Percentiles rank a stretch among this genome's conserved stretches.
phyloP scores from a whole-genome alignment of 2,113 vertebrate genomes.

The Delphinapterus leucas region DNA sequence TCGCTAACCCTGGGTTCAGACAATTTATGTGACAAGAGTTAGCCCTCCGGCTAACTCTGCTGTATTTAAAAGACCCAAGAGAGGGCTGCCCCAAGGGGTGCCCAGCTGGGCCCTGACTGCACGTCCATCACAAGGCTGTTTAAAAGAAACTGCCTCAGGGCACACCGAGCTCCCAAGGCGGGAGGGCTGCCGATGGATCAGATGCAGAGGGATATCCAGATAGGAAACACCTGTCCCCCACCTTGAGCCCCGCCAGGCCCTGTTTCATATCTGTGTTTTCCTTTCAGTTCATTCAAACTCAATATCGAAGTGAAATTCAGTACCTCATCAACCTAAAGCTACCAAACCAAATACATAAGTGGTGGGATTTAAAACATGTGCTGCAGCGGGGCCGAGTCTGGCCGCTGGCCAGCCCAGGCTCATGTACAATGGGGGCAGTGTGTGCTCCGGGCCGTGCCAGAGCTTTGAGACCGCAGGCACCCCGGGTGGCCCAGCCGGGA shows the following conservation, averaged over 20 bases:
- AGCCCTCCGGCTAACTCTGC: background rate
- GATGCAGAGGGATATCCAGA: background rate
- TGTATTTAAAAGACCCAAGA: background rate
- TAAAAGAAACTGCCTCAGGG: background rate
- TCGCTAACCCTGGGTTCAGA: background rate
- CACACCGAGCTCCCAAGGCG: background rate
- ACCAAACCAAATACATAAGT: background rate
- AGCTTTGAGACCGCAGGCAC: background rate
- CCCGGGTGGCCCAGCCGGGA: conserved; percentile 6
- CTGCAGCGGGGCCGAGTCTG: background rate
- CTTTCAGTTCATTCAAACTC: background rate
- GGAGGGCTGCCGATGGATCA: background rate
- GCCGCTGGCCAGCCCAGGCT: background rate
- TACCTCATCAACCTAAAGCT: background rate
- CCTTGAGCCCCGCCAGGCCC: background rate
- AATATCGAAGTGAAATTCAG: background rate
- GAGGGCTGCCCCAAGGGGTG: background rate
- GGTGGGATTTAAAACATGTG: background rate
- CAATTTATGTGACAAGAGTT: background rate
- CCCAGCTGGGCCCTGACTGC: background rate
- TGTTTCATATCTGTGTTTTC: background rate
- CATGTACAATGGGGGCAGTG: conserved; percentile 41
- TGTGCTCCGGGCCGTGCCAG: background rate
- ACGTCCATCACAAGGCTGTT: background rate
- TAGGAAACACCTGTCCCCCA: conserved; percentile 63